Base-by-base conservation (phyloP, 2,888 invertebrate species). In the Rhogogaster chlorosoma region DNA sequence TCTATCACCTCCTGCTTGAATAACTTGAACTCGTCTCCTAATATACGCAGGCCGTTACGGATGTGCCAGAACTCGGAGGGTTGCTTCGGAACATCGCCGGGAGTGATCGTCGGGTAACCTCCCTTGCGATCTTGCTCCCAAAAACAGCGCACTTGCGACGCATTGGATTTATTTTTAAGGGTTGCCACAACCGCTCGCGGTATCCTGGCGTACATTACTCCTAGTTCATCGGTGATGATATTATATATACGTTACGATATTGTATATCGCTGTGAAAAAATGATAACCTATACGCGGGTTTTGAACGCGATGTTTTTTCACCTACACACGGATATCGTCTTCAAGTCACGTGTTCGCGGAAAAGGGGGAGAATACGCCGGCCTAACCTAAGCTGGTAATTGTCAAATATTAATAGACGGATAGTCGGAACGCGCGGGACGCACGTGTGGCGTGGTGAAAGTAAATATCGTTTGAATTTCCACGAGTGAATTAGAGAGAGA, bases 1-100 rank as follows among this genome's bases (percentile, higher is more conserved):
- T 97, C 96, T 88, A 95, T 96, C 1, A 96, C 91, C 94, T 98
- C 98, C 87, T 96, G 91, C 53, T 94, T 94, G 94, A 96, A 96
- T 49, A 97, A 88, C 70, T 94, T 93, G 0, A 96, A 94, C 94
- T 98, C 98, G 6, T 94, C 86, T 90, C 96, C 96, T 0, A 98
- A 90, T 89, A 96, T 95, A 87, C 95, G 95, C 18, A 96, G 93
- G 0, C 97, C 97, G 86, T 95, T 94, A 80, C 95, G 94, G 53
- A 97, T 92, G 85, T 95, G 94, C 88, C 96, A 93, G 70, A 95
- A 32, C 18, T 67, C 29, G 18, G 49, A n/a, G 49, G 45, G 26
- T 26, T 75, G 45, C 12, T 61, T 49, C 10, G 49, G 42, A 29
- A 22, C 45, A 94, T 90, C 78, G 93, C 91, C 85, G 94, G 91